phyloP scores from a whole-genome alignment of 1,140 invertebrate species.

The Euborellia annulipes region DNA sequence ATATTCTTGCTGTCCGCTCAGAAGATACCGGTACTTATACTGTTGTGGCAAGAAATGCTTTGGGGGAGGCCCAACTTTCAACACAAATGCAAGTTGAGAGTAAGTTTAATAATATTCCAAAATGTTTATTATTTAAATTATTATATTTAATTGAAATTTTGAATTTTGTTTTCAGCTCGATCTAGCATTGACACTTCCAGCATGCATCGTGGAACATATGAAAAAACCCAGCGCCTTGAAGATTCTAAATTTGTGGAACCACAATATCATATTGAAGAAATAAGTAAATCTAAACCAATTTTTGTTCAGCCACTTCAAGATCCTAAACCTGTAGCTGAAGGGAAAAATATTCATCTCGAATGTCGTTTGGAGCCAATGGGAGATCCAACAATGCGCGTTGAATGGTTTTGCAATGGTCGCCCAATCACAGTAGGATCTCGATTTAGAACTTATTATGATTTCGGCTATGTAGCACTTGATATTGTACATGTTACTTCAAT shows the following conservation, averaged over 20 bases:
- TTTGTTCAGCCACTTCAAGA: slow-evolving; percentile 73
- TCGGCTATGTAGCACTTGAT: slow-evolving; percentile 82
- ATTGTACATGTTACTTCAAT: slow-evolving; percentile 71
- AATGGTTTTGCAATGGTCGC: slow-evolving; percentile 87
- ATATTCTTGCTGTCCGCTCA: slow-evolving; percentile 72
- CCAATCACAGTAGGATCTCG: slow-evolving; percentile 61
- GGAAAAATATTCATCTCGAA: slow-evolving; percentile 80
- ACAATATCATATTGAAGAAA: slow-evolving; percentile 80
- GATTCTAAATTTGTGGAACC: slow-evolving; percentile 70
- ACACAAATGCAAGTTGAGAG: slow-evolving; percentile 75
- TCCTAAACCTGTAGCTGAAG: slow-evolving; percentile 68
- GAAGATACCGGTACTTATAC: slow-evolving; percentile 79
- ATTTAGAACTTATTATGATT: slow-evolving; percentile 89
- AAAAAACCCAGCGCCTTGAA: slow-evolving; percentile 78
- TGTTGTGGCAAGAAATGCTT: slow-evolving; percentile 71
- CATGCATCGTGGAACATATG: slow-evolving; percentile 67
- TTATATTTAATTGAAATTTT: slow-evolving; percentile 1
- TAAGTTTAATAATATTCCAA: slow-evolving; percentile 32
- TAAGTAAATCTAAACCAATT: slow-evolving; percentile 81
- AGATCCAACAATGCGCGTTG: slow-evolving; percentile 87
- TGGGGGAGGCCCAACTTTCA: slow-evolving; percentile 67
- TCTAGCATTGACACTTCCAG: slow-evolving; percentile 73
- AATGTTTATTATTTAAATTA: too few species aligned
- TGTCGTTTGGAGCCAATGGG: slow-evolving; percentile 83
- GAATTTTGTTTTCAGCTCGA: slow-evolving; percentile 50